phyloP scores from a whole-genome alignment of 2,888 invertebrate genomes.

The Hedya salicella region DNA sequence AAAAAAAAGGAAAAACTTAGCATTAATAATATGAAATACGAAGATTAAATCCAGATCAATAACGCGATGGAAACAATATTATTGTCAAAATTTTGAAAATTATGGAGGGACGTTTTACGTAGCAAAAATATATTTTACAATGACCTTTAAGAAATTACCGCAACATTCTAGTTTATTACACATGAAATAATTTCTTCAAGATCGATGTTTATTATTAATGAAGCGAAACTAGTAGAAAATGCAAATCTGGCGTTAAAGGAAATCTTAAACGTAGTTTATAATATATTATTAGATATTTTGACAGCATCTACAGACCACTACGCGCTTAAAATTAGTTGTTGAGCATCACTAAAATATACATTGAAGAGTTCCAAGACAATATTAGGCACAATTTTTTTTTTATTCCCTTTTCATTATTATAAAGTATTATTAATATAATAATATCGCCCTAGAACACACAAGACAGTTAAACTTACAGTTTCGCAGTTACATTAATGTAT shows the following conservation, averaged over 20 bases:
- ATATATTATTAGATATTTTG: conserved; percentile 61
- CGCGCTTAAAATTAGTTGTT: conserved; percentile 77
- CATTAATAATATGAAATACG: background rate
- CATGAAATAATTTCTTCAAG: conserved; percentile 24
- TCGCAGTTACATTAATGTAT: conserved; percentile 62
- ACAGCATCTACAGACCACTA: conserved; percentile 78
- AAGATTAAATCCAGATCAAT: conserved; percentile 45
- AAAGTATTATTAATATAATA: conserved; percentile 61
- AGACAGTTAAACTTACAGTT: conserved; percentile 65
- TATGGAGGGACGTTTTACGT: conserved; percentile 55
- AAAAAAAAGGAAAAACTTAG: conserved; percentile 41
- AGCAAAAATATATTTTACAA: conserved; percentile 45
- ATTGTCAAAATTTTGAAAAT: conserved; percentile 69
- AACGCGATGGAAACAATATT: conserved; percentile 53
- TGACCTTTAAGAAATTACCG: conserved; percentile 30
- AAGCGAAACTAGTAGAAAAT: conserved; percentile 67
- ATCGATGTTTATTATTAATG: conserved; percentile 35
- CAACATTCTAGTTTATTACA: conserved; percentile 9
- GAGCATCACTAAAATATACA: conserved; percentile 81
- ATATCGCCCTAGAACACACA: conserved; percentile 74
- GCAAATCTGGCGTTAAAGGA: conserved; percentile 73
- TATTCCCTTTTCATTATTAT: conserved; percentile 51
- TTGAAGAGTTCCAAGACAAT: conserved; percentile 66
- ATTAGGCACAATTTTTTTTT: conserved; percentile 82
- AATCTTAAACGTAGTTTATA: conserved; percentile 60